Evolutionary conservation across 2,113 vertebrate genomes (phyloP).

Genomic region (Machaerirhynchus nigripectus): DNA sequence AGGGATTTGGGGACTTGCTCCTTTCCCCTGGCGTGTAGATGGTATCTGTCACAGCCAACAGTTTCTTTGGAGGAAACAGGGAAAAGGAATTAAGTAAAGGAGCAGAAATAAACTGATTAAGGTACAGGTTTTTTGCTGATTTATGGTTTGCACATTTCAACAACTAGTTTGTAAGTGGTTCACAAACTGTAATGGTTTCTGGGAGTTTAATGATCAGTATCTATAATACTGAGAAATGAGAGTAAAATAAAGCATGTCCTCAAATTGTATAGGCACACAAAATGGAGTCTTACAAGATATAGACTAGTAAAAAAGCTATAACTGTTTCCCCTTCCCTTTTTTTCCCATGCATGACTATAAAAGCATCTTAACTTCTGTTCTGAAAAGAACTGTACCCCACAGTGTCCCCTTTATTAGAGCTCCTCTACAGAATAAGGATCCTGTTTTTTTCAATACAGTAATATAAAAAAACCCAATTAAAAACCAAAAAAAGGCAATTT

Average conservation of each 20-base stretch:
- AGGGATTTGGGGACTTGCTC: neutral
- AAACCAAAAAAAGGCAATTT: neutral
- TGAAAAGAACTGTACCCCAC: neutral
- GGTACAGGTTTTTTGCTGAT: neutral
- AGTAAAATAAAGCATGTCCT: neutral
- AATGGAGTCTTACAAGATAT: neutral
- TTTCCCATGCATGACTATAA: neutral
- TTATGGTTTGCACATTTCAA: neutral
- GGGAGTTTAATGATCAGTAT: neutral
- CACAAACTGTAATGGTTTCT: neutral
- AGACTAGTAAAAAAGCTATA: neutral
- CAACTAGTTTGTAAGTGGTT: neutral
- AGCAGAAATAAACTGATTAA: neutral
- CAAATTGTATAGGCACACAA: neutral
- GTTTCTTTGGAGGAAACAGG: neutral
- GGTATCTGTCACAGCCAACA: neutral
- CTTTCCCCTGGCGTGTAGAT: neutral
- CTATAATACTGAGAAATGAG: neutral
- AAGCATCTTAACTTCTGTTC: neutral
- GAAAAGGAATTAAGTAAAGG: neutral
- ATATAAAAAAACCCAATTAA: accelerated
- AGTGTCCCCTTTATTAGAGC: neutral
- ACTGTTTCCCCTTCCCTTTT: neutral
- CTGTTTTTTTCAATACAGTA: neutral
- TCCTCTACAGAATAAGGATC: neutral